Evolutionary conservation across 2,888 invertebrate genomes (phyloP), one percentile per base, ranked within the genome.

Genomic region (Macrophya annulata): DNA sequence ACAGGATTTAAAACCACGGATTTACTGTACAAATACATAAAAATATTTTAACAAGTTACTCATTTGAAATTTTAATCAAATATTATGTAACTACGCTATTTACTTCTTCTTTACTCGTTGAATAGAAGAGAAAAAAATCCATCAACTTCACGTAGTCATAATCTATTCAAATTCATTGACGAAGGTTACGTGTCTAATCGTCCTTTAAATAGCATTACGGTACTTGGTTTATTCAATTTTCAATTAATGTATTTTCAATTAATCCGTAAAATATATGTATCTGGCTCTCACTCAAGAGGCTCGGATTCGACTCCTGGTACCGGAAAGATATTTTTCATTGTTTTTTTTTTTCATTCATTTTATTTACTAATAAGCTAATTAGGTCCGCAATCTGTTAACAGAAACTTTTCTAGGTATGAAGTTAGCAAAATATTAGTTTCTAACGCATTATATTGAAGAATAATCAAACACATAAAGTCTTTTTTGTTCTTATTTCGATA

Each of bases 241-340:
- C n/a, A n/a, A n/a, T n/a, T n/a, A n/a, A 17, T 37, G 15, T 4
- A 68, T 37, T 25, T 0, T 68, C 68, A 68, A 17, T 1, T 17
- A 1, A 0, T 94, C 94, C 94, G 94, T 31, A 31, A 31, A 31
- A 31, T 31, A 94, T 95, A 94, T 95, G 94, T 94, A 94, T 94
- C 94, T 94, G 94, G 94, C 92, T 94, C 93, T 95, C 94, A 94
- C 94, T 94, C 94, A 94, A 94, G 94, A 94, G 94, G 94, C 94
- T 94, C 94, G 94, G 95, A 94, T 95, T 95, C 94, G 94, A 94
- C 94, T 94, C 94, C 95, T 94, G 94, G 94, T 94, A 95, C 94
- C 94, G 94, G 94, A 95, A 94, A 40, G 62, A 9, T 45, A 92
- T 93, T 94, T 94, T 43, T 83, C n/a, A 8, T 55, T 55, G 10